phyloP scores from a whole-genome alignment of 2,888 invertebrate genomes.

The Athalia rosae region DNA sequence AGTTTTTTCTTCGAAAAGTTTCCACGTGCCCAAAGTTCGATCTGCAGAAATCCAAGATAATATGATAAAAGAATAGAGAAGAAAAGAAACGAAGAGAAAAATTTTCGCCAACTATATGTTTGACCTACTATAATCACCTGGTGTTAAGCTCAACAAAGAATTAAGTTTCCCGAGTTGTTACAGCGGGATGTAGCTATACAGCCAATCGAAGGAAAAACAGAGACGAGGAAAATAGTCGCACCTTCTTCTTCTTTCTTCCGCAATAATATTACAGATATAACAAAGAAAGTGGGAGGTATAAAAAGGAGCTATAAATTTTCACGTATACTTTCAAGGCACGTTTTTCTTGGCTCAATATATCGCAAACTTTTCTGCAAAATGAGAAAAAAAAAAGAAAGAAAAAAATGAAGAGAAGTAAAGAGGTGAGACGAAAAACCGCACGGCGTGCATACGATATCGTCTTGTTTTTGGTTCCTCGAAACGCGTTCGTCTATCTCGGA shows the following conservation, averaged over 20 bases:
- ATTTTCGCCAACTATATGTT: neutral
- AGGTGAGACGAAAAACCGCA: neutral
- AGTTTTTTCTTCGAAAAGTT: neutral
- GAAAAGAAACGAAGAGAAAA: neutral
- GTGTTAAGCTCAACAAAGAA: conserved; percentile 28
- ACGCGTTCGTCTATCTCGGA: neutral
- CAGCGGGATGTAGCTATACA: neutral
- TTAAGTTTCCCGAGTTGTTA: conserved; percentile 15
- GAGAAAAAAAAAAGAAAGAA: neutral
- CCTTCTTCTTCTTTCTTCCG: neutral
- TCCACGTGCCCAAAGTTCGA: neutral
- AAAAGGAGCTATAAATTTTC: conserved; percentile 27
- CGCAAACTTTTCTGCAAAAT: conserved; percentile 2
- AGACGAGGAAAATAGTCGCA: neutral
- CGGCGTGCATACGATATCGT: conserved; percentile 24
- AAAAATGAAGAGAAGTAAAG: neutral
- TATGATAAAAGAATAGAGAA: neutral
- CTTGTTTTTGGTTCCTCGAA: neutral
- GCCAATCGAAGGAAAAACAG: neutral
- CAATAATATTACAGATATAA: neutral
- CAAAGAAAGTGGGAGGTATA: no score
- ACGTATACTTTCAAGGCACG: conserved; percentile 25
- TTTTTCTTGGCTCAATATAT: conserved; percentile 7
- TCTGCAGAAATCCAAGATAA: neutral
- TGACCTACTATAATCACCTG: neutral